These are phyloP conservation scores for Bathynomus jamesi DNA, from an alignment of 1,140 invertebrate genomes.

Conservation along the genomic window DNA sequence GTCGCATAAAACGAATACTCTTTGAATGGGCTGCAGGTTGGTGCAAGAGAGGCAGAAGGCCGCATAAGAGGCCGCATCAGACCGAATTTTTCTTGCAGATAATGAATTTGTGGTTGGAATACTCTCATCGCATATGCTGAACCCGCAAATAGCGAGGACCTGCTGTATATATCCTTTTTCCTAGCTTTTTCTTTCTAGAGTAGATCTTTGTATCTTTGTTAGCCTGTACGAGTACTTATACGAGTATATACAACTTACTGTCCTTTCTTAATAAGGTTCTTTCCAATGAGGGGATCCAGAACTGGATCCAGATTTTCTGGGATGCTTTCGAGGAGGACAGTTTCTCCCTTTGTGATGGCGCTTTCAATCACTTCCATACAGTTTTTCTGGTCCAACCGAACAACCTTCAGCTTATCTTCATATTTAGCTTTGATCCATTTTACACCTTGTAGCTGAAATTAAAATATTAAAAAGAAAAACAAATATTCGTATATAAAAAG, in stretches of 20 bases:
- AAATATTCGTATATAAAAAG: neutral
- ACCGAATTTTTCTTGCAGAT: no score
- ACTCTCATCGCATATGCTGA: no score
- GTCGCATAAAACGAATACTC: no score
- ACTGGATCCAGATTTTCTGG: conserved; percentile 90
- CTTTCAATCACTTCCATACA: conserved; percentile 85
- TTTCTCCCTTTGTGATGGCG: conserved; percentile 68
- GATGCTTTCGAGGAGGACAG: conserved; percentile 86
- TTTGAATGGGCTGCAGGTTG: no score
- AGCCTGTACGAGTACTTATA: no score
- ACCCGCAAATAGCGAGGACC: no score
- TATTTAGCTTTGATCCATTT: conserved; percentile 97
- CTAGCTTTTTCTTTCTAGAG: no score
- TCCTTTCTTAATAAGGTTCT: conserved; percentile 91
- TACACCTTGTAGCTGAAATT: conserved; percentile 67
- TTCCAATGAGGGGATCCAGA: conserved; percentile 80
- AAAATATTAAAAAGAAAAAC: neutral
- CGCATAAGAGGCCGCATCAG: no score
- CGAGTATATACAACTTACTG: conserved; percentile 53
- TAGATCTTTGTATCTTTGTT: no score
- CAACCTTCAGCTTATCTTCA: conserved; percentile 67
- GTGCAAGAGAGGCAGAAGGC: no score
- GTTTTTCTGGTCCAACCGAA: conserved; percentile 80
- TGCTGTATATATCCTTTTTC: no score
- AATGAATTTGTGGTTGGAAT: no score